phyloP scores from a whole-genome alignment of 1,140 invertebrate species.

The Sesamia nonagrioides region DNA sequence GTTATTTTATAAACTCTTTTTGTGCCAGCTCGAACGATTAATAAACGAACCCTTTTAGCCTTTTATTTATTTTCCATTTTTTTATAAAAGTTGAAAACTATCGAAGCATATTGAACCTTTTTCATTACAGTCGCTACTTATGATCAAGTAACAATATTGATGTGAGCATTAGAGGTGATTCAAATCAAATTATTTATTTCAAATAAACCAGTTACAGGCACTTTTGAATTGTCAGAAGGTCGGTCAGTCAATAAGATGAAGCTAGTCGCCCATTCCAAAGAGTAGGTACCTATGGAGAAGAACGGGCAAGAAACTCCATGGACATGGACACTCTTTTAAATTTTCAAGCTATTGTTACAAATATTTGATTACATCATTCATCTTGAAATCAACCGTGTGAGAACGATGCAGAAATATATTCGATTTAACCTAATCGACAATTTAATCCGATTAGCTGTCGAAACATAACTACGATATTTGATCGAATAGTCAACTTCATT shows the following conservation, averaged over 20 bases:
- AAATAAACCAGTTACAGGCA: no score
- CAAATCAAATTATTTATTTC: no score
- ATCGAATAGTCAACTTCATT: background rate
- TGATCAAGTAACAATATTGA: conserved; percentile 27
- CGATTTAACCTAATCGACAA: conserved; percentile 29
- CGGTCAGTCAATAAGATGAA: no score
- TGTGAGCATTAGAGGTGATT: conserved; percentile 25
- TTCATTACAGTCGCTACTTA: background rate
- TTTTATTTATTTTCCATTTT: conserved; percentile 10
- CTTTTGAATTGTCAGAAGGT: no score
- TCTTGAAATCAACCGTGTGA: no score
- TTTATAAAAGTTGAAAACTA: conserved; percentile 1
- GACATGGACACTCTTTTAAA: no score
- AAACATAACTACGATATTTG: background rate
- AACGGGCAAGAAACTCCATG: no score
- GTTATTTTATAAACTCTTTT: conserved; percentile 14
- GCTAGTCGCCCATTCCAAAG: no score
- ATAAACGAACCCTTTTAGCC: background rate
- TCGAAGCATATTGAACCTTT: conserved; percentile 5
- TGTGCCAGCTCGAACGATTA: background rate
- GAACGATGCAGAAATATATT: no score
- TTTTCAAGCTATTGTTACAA: no score
- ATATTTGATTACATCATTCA: no score
- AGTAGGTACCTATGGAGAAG: no score
- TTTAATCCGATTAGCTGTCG: conserved; percentile 13